phyloP scores from a whole-genome alignment of 2,113 vertebrate genomes.

The Talpa occidentalis region DNA sequence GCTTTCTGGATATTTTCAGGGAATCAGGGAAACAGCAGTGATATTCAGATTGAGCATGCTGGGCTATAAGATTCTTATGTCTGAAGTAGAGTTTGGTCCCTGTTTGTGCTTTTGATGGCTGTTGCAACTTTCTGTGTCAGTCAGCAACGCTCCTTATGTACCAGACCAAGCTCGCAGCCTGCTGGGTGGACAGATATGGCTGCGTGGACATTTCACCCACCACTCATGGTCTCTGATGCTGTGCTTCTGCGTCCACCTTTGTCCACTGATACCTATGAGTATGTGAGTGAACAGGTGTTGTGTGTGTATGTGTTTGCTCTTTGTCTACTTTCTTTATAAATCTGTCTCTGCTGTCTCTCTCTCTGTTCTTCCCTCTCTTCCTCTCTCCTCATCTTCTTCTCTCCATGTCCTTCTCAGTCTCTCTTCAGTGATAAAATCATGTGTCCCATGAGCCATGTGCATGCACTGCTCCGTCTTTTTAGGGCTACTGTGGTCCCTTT shows the following conservation, averaged over 20 bases:
- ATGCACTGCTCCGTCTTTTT: neutral
- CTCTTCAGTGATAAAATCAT: neutral
- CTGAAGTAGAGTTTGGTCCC: neutral
- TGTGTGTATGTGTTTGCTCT: neutral
- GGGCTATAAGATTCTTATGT: neutral
- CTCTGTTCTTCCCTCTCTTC: neutral
- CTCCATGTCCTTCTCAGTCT: neutral
- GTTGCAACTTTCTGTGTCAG: neutral
- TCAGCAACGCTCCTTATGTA: neutral
- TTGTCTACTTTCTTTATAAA: neutral
- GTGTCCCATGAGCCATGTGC: neutral
- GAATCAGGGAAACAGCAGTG: neutral
- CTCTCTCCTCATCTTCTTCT: neutral
- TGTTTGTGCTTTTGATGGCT: neutral
- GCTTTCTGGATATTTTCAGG: neutral
- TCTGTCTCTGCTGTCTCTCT: neutral
- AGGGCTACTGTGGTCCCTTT: slow-evolving; percentile 66
- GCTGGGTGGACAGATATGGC: neutral
- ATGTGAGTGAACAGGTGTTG: no score
- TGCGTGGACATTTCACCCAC: neutral
- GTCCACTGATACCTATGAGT: neutral
- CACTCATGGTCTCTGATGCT: neutral
- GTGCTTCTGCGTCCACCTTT: neutral
- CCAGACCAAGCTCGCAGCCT: rapidly evolving
- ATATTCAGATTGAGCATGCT: neutral